Percentiles rank a stretch among this genome's conserved stretches.
phyloP scores from a whole-genome alignment of 1,140 invertebrate species.

The Acromyrmex echinatior region DNA sequence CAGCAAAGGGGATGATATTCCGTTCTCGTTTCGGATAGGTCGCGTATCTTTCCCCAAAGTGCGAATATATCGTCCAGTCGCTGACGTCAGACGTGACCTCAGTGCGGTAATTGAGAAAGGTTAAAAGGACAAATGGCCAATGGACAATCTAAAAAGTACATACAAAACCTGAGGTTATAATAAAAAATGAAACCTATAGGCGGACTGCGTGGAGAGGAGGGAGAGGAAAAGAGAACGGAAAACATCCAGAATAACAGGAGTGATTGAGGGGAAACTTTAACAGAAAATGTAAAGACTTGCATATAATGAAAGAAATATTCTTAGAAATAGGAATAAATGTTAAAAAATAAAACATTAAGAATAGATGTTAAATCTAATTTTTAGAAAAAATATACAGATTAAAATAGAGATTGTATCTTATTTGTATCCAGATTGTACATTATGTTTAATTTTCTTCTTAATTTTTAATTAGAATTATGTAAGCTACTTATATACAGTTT shows the following conservation, averaged over 20 bases:
- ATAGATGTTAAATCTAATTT: no score
- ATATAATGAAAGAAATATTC: no score
- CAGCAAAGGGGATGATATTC: background rate
- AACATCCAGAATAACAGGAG: background rate
- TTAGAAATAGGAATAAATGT: no score
- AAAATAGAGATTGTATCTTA: no score
- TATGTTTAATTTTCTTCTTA: no score
- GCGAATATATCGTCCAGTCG: background rate
- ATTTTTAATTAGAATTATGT: no score
- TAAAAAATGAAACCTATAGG: constrained; percentile 4
- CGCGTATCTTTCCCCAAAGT: background rate
- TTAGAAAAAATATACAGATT: no score
- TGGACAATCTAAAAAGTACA: constrained; percentile 31
- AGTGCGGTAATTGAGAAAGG: constrained; percentile 26
- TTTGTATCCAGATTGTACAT: no score
- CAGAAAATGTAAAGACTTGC: background rate
- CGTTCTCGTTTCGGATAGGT: constrained; percentile 1
- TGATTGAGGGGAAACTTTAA: background rate
- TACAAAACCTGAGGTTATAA: background rate
- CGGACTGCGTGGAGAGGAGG: background rate
- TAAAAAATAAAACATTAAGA: no score
- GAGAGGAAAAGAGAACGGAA: background rate
- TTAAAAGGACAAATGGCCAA: constrained; percentile 48
- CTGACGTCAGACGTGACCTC: constrained; percentile 53
- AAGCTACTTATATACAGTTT: no score